Evolutionary conservation across 1,140 invertebrate genomes (phyloP).

Genomic region (Neodiprion pinetum): DNA sequence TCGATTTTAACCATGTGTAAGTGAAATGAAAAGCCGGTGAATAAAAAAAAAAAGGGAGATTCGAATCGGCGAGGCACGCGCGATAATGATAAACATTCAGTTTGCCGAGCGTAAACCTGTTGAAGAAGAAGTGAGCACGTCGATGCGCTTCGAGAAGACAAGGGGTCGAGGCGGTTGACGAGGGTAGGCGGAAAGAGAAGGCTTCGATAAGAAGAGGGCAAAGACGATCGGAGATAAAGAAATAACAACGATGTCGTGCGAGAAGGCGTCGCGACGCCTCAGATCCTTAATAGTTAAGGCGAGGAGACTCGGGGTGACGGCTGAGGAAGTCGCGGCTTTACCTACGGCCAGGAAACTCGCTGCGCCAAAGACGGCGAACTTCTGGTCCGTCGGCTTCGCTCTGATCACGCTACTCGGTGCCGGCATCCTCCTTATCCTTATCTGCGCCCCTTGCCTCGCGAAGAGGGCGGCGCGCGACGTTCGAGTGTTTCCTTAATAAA

Average conservation of each 20-base stretch:
- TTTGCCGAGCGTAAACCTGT: background rate
- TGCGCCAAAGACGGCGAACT: constrained; percentile 24
- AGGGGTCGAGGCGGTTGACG: constrained; percentile 1
- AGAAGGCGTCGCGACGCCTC: constrained; percentile 46
- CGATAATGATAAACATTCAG: background rate
- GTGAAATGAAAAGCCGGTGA: background rate
- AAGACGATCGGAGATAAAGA: background rate
- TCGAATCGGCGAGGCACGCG: background rate
- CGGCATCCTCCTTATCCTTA: constrained; percentile 33
- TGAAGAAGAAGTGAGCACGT: background rate
- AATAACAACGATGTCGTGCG: constrained; percentile 40
- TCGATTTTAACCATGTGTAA: background rate
- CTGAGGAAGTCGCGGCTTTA: constrained; percentile 41
- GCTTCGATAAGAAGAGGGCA: background rate
- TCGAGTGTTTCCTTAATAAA: constrained; percentile 9
- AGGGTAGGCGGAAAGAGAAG: background rate
- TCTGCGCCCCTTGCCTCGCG: constrained; percentile 38
- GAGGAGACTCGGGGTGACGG: constrained; percentile 39
- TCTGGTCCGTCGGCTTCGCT: constrained; percentile 37
- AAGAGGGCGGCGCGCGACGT: constrained; percentile 2
- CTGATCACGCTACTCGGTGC: constrained; percentile 36
- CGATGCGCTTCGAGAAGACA: background rate
- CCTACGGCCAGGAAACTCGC: constrained; percentile 39
- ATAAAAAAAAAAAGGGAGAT: background rate
- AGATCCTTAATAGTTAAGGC: constrained; percentile 40